Percentiles rank a stretch among this genome's conserved stretches.
Conservation (phyloP, 2,888 invertebrate genomes). For the Xestia rhomboidea region DNA sequence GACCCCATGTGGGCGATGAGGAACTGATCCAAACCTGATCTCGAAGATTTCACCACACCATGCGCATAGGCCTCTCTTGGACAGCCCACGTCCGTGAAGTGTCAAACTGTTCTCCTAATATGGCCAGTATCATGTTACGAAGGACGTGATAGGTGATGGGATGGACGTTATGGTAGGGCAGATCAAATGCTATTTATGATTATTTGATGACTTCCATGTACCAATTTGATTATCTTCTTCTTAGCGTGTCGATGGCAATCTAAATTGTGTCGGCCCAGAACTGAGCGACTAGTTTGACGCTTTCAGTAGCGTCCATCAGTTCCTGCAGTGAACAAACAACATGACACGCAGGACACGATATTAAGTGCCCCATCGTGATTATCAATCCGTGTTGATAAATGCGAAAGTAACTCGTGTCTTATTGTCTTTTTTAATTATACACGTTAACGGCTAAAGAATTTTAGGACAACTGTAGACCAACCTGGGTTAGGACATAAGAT, state of each 20-base stretch:
- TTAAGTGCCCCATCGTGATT: too few relatives aligned
- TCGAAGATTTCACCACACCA: constrained; percentile 63
- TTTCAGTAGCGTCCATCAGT: too few relatives aligned
- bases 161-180: neutral
- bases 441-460: neutral
- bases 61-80: constrained; percentile 42
- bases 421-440: neutral
- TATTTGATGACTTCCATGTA: neutral
- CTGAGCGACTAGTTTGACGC: too few relatives aligned
- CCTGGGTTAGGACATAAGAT: neutral
- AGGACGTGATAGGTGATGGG: constrained; percentile 12
- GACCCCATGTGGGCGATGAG: constrained; percentile 58
- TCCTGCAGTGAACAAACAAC: too few relatives aligned
- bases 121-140: constrained; percentile 36
- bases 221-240: neutral
- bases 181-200: constrained; percentile 7
- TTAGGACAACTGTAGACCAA: neutral
- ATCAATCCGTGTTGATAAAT: neutral
- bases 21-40: constrained; percentile 59
- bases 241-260: too few relatives aligned
- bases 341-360: too few relatives aligned
- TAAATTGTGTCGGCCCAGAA: too few relatives aligned
- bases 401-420: neutral
- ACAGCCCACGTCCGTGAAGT: constrained; percentile 57
- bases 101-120: constrained; percentile 52